Percentiles rank a stretch among this genome's conserved stretches.
Evolutionary conservation across 2,888 invertebrate genomes (phyloP).

Genomic region (Microctonus hyperodae): DNA sequence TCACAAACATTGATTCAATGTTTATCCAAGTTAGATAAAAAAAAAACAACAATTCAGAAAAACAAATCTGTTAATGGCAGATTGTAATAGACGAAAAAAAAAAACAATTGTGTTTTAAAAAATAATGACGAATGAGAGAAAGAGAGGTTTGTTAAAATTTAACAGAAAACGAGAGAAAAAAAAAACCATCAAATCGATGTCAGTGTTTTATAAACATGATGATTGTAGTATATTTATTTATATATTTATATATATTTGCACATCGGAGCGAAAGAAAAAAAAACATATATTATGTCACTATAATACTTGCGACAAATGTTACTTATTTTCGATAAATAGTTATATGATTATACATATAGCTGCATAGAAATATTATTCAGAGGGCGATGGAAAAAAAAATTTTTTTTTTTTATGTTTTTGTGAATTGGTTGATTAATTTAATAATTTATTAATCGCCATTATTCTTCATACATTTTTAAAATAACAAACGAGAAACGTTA

Average conservation of each 20-base stretch:
- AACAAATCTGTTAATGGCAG: constrained; percentile 17
- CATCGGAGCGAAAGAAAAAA: constrained; percentile 45
- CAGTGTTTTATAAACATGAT: constrained; percentile 63
- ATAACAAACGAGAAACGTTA: not conserved
- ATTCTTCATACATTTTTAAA: not conserved
- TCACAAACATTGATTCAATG: constrained; percentile 23
- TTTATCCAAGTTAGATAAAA: constrained; percentile 35
- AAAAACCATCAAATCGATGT: constrained; percentile 45
- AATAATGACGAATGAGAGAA: constrained; percentile 46
- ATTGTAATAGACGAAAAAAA: constrained; percentile 5
- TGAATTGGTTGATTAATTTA: not conserved
- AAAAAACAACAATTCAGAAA: not conserved
- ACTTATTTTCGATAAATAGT: constrained; percentile 32
- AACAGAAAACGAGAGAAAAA: constrained; percentile 49
- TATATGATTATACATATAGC: constrained; percentile 41
- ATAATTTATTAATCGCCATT: not conserved
- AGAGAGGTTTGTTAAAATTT: constrained; percentile 61
- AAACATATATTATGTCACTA: constrained; percentile 47
- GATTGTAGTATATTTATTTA: constrained; percentile 60
- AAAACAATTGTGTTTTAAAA: constrained; percentile 48
- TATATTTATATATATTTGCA: constrained; percentile 56
- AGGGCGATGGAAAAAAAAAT: constrained; percentile 38
- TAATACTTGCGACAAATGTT: constrained; percentile 57
- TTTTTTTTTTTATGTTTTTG: constrained; percentile 5
- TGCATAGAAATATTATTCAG: constrained; percentile 46